Conservation (phyloP, 2,797 vertebrate genomes). For the Karalla daura region DNA sequence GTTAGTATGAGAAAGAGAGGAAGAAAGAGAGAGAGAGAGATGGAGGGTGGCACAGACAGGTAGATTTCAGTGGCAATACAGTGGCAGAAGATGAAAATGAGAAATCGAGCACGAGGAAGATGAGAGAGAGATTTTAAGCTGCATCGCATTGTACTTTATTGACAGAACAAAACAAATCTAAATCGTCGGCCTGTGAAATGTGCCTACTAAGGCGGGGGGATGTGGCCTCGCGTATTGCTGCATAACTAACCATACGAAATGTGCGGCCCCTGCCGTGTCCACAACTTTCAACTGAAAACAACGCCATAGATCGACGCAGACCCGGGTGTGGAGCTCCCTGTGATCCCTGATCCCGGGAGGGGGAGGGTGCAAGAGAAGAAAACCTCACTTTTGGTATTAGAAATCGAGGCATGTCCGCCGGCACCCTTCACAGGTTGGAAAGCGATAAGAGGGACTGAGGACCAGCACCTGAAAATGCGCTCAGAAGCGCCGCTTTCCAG, state of each 20-base stretch:
- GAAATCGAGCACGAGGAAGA: too few species aligned
- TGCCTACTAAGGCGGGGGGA: not conserved
- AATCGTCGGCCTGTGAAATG: not conserved
- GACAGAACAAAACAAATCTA: not conserved
- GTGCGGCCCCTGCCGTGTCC: slow-evolving; percentile 17
- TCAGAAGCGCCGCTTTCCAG: not conserved
- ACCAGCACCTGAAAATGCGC: not conserved
- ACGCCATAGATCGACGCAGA: slow-evolving; percentile 23
- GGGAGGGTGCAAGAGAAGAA: slow-evolving; percentile 10
- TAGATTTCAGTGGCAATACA: slow-evolving; percentile 16
- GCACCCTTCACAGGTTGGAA: not conserved
- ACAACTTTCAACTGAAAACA: slow-evolving; percentile 19
- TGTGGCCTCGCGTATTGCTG: not conserved
- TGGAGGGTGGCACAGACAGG: slow-evolving; percentile 22
- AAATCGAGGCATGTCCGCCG: not conserved
- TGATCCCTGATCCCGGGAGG: slow-evolving; percentile 6
- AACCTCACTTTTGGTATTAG: not conserved
- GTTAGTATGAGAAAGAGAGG: slow-evolving; percentile 32
- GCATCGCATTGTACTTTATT: not conserved
- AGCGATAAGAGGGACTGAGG: not conserved
- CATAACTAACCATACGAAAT: not conserved
- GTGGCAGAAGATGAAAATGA: not conserved
- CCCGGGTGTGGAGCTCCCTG: not conserved
- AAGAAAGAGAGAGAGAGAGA: slow-evolving; percentile 1
- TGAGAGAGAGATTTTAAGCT: not conserved